Evolutionary conservation across 2,113 vertebrate species (phyloP).

Genomic region (Choloepus hoffmanni): DNA sequence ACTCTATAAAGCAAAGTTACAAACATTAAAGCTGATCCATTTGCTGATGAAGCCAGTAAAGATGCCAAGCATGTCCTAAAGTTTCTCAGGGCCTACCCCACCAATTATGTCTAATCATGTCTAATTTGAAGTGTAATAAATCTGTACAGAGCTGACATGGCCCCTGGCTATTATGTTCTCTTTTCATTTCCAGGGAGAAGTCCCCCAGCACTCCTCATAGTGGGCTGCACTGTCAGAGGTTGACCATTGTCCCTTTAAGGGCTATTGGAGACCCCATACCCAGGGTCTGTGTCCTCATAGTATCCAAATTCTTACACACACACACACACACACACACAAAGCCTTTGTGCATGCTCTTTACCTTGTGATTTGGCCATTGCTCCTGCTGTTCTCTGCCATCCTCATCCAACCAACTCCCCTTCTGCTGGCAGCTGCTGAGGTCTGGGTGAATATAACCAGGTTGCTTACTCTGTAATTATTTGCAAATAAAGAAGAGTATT

Average conservation of each 20-base stretch:
- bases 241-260: not conserved
- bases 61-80: not conserved
- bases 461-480: not conserved
- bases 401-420: slow-evolving; percentile 84
- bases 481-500: not conserved
- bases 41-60: not conserved
- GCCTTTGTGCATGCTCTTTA: slow-evolving; percentile 67
- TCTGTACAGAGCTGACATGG: fast-evolving
- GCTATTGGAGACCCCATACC: not conserved
- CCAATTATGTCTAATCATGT: fast-evolving
- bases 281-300: fast-evolving
- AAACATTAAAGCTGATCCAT: not conserved
- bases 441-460: not conserved
- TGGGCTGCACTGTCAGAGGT: not conserved
- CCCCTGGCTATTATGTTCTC: too few species aligned
- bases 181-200: not conserved
- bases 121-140: not conserved
- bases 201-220: not conserved
- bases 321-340: not conserved
- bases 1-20: not conserved
- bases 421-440: slow-evolving; percentile 54
- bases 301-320: not conserved
- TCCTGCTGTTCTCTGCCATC: slow-evolving; percentile 84
- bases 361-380: slow-evolving; percentile 82
- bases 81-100: not conserved